A percentile compares a stretch with the other conserved stretches of the same genome.
Evolutionary conservation across 2,113 vertebrate species (phyloP).

Genomic region (Erythrolamprus reginae): DNA sequence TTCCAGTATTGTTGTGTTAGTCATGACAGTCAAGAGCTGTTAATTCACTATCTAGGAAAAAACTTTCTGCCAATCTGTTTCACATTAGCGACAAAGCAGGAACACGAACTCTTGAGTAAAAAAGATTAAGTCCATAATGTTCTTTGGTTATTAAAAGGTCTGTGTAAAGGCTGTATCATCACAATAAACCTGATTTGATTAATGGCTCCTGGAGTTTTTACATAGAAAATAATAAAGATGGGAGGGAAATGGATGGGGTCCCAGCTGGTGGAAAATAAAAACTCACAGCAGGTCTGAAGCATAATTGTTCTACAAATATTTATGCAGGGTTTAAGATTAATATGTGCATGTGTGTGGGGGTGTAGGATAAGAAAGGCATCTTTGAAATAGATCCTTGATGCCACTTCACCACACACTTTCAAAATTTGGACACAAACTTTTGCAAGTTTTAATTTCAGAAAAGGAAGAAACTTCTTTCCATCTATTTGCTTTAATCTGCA

Average conservation of each 20-base stretch:
- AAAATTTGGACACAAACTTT: neutral
- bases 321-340: constrained; percentile 40
- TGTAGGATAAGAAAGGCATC: constrained; percentile 32
- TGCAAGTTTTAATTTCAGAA: neutral
- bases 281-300: constrained; percentile 48
- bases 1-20: neutral
- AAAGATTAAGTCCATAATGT: neutral
- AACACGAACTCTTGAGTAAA: neutral
- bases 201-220: constrained; percentile 30
- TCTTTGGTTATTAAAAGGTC: neutral
- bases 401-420: neutral
- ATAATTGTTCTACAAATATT: constrained; percentile 44
- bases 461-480: neutral
- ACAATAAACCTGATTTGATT: neutral
- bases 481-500: neutral
- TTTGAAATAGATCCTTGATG: constrained; percentile 38
- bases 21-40: neutral
- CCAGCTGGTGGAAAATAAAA: constrained; percentile 50
- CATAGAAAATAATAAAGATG: constrained; percentile 38
- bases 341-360: constrained; percentile 4
- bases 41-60: neutral
- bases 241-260: constrained; percentile 30
- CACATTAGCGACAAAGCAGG: neutral
- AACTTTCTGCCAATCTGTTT: neutral
- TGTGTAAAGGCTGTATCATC: neutral